phyloP scores from a whole-genome alignment of 2,797 vertebrate species.

The Crenichthys baileyi region DNA sequence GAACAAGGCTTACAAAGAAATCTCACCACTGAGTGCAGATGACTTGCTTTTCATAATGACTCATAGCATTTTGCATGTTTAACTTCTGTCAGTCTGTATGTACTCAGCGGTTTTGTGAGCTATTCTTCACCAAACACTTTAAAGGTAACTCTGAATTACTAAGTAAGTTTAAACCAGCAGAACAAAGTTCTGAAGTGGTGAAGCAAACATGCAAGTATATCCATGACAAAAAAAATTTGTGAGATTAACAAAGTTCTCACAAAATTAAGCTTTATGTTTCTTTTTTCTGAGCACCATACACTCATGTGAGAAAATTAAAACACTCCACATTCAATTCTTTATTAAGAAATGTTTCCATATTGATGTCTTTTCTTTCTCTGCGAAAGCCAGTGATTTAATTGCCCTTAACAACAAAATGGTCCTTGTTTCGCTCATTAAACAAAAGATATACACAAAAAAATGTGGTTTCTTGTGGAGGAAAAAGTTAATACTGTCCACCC shows the following conservation, averaged over 20 bases:
- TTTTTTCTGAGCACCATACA: not conserved
- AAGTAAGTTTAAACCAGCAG: not conserved
- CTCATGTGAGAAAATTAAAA: not conserved
- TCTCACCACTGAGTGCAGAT: not conserved
- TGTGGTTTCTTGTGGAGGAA: not conserved
- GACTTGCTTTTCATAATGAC: not conserved
- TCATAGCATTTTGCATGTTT: not conserved
- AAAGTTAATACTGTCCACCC: not conserved
- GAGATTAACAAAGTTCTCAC: not conserved
- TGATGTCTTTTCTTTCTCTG: no score
- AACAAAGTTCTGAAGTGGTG: not conserved
- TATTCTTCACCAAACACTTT: not conserved
- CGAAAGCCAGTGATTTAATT: not conserved
- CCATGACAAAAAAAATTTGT: no score
- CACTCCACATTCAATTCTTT: not conserved
- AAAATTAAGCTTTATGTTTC: not conserved
- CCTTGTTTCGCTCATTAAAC: not conserved
- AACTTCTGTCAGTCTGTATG: not conserved
- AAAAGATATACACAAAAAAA: no score
- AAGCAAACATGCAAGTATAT: no score
- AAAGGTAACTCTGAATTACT: not conserved
- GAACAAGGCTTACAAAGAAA: not conserved
- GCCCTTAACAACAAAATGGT: no score
- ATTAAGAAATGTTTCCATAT: no score
- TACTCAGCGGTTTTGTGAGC: not conserved